Percentiles rank a stretch among this genome's conserved stretches.
Conservation (phyloP, 2,113 vertebrate genomes). For the Austrofundulus limnaeus region DNA sequence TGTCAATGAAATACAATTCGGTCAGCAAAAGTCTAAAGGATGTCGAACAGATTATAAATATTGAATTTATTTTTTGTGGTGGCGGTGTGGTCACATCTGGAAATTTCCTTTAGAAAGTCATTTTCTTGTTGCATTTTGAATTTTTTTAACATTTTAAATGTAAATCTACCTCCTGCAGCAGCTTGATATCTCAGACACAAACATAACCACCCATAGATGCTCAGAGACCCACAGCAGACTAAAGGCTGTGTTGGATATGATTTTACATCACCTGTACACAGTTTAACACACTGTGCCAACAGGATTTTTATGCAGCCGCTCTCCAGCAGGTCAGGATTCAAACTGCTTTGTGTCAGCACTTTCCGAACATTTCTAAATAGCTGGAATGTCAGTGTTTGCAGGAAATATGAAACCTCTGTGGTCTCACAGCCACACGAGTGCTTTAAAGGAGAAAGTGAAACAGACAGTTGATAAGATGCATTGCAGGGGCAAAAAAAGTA, state of each 20-base stretch:
- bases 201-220: background rate
- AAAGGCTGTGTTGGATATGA: background rate
- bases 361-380: constrained; percentile 11
- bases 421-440: background rate
- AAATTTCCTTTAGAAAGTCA: too few species aligned
- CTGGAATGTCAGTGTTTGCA: constrained; percentile 13
- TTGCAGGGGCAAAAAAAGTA: background rate
- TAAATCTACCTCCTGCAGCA: background rate
- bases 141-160: too few species aligned
- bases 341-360: constrained; percentile 17
- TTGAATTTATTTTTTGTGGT: too few species aligned
- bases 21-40: too few species aligned
- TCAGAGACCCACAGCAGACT: background rate
- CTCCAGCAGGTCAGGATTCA: constrained; percentile 1
- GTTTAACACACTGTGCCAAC: constrained; percentile 7
- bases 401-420: constrained; percentile 13
- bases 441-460: background rate
- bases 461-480: constrained; percentile 17
- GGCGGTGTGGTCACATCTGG: too few species aligned
- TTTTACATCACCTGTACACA: constrained; percentile 1
- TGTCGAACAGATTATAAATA: too few species aligned
- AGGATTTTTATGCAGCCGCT: constrained; percentile 5
- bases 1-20: too few species aligned
- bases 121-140: too few species aligned
- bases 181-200: background rate